Conservation (phyloP, 2,113 vertebrate genomes). For the Fregata magnificens region DNA sequence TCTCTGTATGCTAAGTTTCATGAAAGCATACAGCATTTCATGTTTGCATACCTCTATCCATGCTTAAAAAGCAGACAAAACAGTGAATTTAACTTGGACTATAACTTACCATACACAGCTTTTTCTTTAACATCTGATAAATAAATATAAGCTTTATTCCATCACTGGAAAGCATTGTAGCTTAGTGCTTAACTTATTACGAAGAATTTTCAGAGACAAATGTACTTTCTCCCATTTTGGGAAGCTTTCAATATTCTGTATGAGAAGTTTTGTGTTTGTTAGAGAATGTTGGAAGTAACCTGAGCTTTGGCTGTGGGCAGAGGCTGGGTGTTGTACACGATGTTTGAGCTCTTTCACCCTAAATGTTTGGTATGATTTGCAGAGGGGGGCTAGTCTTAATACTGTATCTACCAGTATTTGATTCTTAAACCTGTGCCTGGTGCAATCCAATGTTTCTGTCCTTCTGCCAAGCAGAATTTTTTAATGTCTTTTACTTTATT, state of each 20-base stretch:
- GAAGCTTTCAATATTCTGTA: background rate
- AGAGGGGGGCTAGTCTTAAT: background rate
- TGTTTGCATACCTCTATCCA: background rate
- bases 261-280: background rate
- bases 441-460: background rate
- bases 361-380: background rate
- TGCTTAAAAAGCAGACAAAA: background rate
- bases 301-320: background rate
- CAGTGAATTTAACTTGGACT: background rate
- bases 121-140: background rate
- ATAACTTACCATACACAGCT: background rate
- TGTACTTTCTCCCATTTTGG: background rate
- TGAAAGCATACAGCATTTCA: background rate
- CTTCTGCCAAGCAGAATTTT: background rate
- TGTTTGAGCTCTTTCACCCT: background rate
- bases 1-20: background rate
- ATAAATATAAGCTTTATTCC: background rate
- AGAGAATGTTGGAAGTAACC: background rate
- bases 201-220: background rate
- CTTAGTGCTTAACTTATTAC: background rate
- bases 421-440: background rate
- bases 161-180: background rate
- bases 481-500: background rate
- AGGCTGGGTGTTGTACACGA: background rate
- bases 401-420: background rate